These are phyloP conservation scores for Polyergus mexicanus DNA, from an alignment of 1,140 invertebrate species.

Conservation along the genomic window DNA sequence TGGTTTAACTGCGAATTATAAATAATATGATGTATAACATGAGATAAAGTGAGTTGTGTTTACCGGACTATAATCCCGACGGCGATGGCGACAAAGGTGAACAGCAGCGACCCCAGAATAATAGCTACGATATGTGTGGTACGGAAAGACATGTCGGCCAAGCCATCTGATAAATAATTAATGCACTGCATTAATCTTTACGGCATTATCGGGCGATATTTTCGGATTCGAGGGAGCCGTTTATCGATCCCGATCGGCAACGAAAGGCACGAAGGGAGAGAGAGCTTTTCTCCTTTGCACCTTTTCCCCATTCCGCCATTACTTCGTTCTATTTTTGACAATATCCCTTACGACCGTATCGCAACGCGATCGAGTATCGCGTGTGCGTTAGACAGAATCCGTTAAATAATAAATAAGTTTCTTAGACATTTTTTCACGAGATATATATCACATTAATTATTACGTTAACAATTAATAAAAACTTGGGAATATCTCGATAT, in stretches of 20 bases:
- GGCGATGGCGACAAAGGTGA: conserved; percentile 79
- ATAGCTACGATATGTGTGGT: conserved; percentile 83
- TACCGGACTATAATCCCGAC: conserved; percentile 80
- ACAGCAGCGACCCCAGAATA: conserved; percentile 81
- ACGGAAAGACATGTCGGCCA: conserved; percentile 77
- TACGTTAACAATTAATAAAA: not conserved
- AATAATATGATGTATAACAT: conserved; percentile 1
- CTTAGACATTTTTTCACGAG: not conserved
- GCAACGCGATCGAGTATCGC: not conserved
- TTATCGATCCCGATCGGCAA: conserved; percentile 39
- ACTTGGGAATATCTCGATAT: too few species aligned
- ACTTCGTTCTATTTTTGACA: conserved; percentile 39
- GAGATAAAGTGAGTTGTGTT: conserved; percentile 51
- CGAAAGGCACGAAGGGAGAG: conserved; percentile 31
- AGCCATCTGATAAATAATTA: conserved; percentile 72
- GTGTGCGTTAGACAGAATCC: not conserved
- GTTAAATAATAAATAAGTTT: not conserved
- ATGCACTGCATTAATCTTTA: conserved; percentile 48
- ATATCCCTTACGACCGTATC: not conserved
- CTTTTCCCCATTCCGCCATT: conserved; percentile 4
- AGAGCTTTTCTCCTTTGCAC: not conserved
- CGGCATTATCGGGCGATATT: conserved; percentile 38
- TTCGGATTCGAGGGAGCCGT: conserved; percentile 34
- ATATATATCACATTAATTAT: not conserved
- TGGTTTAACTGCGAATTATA: conserved; percentile 13